Percentiles rank a stretch among this genome's conserved stretches.
phyloP scores from a whole-genome alignment of 2,113 vertebrate species.

The Bufo bufo region DNA sequence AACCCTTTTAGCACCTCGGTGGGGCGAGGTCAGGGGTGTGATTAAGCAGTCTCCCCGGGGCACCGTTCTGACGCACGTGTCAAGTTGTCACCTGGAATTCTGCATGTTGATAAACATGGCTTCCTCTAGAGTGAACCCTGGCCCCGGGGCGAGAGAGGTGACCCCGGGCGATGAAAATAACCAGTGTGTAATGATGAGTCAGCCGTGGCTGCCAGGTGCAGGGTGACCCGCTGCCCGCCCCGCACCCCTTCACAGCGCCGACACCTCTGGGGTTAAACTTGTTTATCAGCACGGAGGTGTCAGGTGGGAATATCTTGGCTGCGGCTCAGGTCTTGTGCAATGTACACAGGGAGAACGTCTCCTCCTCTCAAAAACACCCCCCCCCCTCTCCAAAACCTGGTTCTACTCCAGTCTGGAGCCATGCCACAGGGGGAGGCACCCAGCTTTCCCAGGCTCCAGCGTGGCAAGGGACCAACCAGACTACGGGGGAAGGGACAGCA shows the following conservation, averaged over 20 bases:
- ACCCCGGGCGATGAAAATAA: background rate
- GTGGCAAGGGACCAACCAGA: no score
- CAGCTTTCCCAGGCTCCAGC: no score
- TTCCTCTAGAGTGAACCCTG: background rate
- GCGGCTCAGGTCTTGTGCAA: background rate
- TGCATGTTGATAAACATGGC: background rate
- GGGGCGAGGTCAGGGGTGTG: no score
- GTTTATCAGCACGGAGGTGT: background rate
- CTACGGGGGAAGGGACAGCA: no score
- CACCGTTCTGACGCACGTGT: background rate
- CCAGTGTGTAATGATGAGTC: background rate
- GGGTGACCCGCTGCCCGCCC: background rate
- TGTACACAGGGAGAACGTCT: background rate
- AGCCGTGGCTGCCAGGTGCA: background rate
- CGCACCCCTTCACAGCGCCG: background rate
- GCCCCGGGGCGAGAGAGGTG: background rate
- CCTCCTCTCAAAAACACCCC: no score
- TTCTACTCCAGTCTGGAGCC: no score
- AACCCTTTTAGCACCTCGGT: background rate
- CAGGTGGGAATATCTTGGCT: conserved; percentile 31
- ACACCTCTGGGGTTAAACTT: background rate
- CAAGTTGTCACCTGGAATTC: background rate
- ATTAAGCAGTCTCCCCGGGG: no score
- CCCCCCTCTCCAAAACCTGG: no score
- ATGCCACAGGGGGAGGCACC: no score